Evolutionary conservation across 2,888 invertebrate species (phyloP).

Genomic region (Hymenopus coronatus): DNA sequence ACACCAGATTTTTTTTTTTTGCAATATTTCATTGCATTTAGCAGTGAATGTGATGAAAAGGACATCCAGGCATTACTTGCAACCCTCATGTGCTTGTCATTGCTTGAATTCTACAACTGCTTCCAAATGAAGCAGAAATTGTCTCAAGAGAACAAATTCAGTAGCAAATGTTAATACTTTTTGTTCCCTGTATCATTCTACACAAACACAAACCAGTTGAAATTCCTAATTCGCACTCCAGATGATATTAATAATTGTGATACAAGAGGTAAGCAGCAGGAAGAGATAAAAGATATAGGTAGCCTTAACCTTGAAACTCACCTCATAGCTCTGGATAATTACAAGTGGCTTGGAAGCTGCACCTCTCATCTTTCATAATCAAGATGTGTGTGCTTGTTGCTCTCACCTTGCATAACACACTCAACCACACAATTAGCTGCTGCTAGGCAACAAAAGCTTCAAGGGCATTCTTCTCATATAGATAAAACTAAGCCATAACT

Average conservation of each 20-base stretch:
- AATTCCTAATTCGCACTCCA: neutral
- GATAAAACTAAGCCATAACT: slow-evolving; percentile 11
- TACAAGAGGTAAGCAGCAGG: neutral
- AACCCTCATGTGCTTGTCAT: too few species aligned
- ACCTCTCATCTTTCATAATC: neutral
- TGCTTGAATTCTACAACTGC: too few species aligned
- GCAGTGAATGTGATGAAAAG: too few species aligned
- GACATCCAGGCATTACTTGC: too few species aligned
- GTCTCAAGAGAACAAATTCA: too few species aligned
- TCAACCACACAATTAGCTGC: neutral
- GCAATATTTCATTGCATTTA: too few species aligned
- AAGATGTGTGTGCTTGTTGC: neutral
- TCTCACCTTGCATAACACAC: neutral
- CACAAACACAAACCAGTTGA: too few species aligned
- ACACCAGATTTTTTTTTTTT: too few species aligned
- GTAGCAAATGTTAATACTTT: too few species aligned
- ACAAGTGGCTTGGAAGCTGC: neutral
- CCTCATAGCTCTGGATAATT: neutral
- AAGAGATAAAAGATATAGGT: neutral
- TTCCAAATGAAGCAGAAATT: too few species aligned
- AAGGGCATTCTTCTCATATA: neutral
- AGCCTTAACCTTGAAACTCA: neutral
- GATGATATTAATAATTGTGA: neutral
- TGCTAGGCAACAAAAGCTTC: neutral
- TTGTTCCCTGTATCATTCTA: too few species aligned